These are phyloP conservation scores for Myiozetetes cayanensis DNA, from an alignment of 2,113 vertebrate species.

Conservation along the genomic window DNA sequence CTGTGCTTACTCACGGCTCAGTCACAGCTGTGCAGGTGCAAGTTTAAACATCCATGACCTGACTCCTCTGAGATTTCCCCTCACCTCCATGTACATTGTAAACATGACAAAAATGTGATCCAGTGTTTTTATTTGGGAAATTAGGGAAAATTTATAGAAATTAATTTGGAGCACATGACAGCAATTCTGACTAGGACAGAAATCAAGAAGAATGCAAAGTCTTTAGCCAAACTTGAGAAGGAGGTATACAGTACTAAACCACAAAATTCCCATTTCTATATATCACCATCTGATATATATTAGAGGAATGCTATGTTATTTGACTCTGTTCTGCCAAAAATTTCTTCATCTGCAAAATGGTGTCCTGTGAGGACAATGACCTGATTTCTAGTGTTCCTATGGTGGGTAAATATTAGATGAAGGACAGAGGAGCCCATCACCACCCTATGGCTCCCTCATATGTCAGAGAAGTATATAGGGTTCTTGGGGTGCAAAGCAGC, in stretches of 20 bases:
- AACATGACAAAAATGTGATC: background rate
- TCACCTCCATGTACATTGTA: background rate
- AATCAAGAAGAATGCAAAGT: background rate
- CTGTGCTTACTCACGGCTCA: background rate
- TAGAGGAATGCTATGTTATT: background rate
- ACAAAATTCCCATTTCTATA: background rate
- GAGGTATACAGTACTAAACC: background rate
- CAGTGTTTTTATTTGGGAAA: background rate
- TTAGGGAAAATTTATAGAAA: background rate
- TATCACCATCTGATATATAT: background rate
- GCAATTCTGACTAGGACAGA: background rate
- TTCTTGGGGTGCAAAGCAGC: background rate
- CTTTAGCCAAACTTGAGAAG: background rate
- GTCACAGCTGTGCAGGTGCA: background rate
- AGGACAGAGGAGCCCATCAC: background rate
- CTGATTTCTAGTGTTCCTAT: background rate
- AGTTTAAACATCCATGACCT: background rate
- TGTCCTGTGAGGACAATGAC: background rate
- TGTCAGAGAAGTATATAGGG: background rate
- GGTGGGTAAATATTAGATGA: background rate
- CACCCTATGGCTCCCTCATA: background rate
- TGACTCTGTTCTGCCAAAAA: background rate
- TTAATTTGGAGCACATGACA: background rate
- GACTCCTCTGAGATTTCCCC: background rate
- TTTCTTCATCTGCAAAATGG: background rate